phyloP scores from a whole-genome alignment of 2,113 vertebrate genomes.

The Otolemur garnettii region DNA sequence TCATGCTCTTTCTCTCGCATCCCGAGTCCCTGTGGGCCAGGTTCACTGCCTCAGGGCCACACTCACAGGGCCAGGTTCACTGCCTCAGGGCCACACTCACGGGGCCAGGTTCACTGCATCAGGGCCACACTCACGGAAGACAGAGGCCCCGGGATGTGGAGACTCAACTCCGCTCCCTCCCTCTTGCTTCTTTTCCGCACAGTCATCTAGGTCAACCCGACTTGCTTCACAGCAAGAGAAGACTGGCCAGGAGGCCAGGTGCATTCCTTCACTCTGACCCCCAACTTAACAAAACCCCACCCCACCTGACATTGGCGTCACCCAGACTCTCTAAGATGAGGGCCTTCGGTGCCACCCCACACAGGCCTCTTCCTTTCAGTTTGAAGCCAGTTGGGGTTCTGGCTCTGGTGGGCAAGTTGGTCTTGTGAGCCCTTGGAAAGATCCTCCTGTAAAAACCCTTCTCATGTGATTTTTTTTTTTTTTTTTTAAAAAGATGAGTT shows the following conservation, averaged over 20 bases:
- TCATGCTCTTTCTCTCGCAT: accelerated
- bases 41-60: accelerated
- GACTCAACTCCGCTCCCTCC: accelerated
- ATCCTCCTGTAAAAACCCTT: not conserved
- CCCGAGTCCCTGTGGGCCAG: accelerated
- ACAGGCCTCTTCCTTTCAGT: accelerated
- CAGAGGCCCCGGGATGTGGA: not conserved
- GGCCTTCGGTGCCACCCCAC: accelerated
- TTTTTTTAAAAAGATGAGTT: accelerated
- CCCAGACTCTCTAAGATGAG: not conserved
- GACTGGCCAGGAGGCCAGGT: accelerated
- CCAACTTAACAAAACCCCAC: not conserved
- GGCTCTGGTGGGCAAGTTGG: too few species aligned
- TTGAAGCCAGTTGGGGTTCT: too few species aligned
- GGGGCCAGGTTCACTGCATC: accelerated
- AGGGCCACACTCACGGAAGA: accelerated
- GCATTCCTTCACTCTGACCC: not conserved
- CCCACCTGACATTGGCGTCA: accelerated
- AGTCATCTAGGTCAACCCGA: accelerated
- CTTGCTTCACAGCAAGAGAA: not conserved
- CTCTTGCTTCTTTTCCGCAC: not conserved
- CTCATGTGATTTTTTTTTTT: accelerated
- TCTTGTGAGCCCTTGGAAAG: not conserved
- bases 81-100: too few species aligned
- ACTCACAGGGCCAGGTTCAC: too few species aligned